A percentile compares a stretch with the other conserved stretches of the same genome.
These are phyloP conservation scores for Sphecodes monilicornis DNA, from an alignment of 2,888 invertebrate genomes.

Conservation along the genomic window DNA sequence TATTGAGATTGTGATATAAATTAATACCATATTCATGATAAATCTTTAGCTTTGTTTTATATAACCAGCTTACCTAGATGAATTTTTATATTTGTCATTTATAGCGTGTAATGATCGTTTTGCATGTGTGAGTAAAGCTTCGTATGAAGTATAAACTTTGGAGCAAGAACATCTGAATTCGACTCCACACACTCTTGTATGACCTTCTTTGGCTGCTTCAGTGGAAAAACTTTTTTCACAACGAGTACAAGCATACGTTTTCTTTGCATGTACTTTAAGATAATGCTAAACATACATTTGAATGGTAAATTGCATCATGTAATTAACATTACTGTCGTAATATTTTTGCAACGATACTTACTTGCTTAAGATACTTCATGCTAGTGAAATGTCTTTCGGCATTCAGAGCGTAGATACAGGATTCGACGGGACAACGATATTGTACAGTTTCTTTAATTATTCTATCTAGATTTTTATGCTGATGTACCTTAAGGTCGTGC, in stretches of 20 bases:
- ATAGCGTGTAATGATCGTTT: conserved; percentile 79
- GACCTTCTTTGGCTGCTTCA: conserved; percentile 81
- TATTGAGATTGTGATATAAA: conserved; percentile 24
- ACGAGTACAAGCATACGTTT: conserved; percentile 79
- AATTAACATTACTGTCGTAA: background rate
- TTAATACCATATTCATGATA: background rate
- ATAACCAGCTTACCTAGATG: conserved; percentile 70
- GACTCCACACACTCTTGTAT: conserved; percentile 81
- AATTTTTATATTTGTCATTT: conserved; percentile 79
- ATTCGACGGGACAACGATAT: conserved; percentile 81
- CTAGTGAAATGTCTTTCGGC: conserved; percentile 79
- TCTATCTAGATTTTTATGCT: conserved; percentile 77
- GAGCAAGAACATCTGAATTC: conserved; percentile 81
- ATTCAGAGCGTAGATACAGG: conserved; percentile 79
- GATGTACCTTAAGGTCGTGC: conserved; percentile 81
- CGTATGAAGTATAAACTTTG: conserved; percentile 81
- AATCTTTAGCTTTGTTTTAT: conserved; percentile 13
- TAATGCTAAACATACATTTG: conserved; percentile 80
- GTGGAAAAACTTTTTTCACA: conserved; percentile 84
- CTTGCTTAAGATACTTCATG: conserved; percentile 84
- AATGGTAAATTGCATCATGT: conserved; percentile 8
- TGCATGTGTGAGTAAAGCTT: conserved; percentile 83
- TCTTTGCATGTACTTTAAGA: conserved; percentile 84
- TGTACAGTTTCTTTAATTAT: conserved; percentile 75
- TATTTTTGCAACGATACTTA: conserved; percentile 53